These are phyloP conservation scores for Paraplagusia blochii DNA, from an alignment of 2,113 vertebrate genomes.

Conservation along the genomic window DNA sequence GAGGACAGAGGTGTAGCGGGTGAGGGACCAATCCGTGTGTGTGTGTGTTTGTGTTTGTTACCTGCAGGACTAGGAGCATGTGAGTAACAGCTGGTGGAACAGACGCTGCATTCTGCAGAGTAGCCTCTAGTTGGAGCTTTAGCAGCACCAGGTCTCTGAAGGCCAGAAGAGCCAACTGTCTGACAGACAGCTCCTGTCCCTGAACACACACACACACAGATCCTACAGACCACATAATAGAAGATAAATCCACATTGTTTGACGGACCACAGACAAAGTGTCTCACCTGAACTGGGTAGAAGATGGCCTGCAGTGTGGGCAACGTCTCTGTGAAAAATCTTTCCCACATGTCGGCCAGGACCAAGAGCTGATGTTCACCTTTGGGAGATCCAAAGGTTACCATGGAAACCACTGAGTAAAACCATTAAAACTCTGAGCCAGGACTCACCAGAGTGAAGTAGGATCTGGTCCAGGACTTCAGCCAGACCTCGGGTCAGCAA, in stretches of 20 bases:
- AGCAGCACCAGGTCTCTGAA: constrained; percentile 90
- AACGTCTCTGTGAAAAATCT: constrained; percentile 92
- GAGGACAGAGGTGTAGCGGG: background rate
- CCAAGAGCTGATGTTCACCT: constrained; percentile 83
- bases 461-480: constrained; percentile 87
- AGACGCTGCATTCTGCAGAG: constrained; percentile 70
- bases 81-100: constrained; percentile 84
- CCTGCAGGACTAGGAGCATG: constrained; percentile 94
- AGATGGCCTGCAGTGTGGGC: constrained; percentile 93
- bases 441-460: constrained; percentile 80
- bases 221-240: background rate
- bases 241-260: too few species aligned
- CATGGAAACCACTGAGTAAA: constrained; percentile 2
- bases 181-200: constrained; percentile 93
- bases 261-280: constrained; percentile 1
- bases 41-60: constrained; percentile 17
- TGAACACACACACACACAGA: constrained; percentile 44
- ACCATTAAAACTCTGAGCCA: background rate
- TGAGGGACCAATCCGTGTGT: background rate
- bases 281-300: constrained; percentile 91
- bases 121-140: constrained; percentile 82
- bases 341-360: constrained; percentile 86
- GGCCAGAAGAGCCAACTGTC: constrained; percentile 90
- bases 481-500: constrained; percentile 87
- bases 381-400: constrained; percentile 11